Percentiles rank a stretch among this genome's conserved stretches.
phyloP scores from a whole-genome alignment of 1,140 invertebrate genomes.

The Aporrectodea caliginosa region DNA sequence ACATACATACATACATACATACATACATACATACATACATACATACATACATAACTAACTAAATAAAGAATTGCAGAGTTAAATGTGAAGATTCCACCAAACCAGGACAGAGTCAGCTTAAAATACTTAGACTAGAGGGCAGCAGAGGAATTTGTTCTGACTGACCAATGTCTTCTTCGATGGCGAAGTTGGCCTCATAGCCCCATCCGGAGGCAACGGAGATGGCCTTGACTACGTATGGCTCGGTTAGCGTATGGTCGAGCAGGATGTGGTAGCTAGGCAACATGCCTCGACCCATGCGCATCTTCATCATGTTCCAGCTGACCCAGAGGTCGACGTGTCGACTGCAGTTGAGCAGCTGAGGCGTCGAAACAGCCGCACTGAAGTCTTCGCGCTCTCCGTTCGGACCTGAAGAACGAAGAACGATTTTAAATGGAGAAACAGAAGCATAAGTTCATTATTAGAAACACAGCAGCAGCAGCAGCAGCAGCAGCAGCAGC shows the following conservation, averaged over 20 bases:
- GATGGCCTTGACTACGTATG: neutral
- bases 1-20: too few relatives aligned
- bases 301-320: constrained; percentile 4
- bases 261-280: neutral
- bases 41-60: too few relatives aligned
- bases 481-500: too few relatives aligned
- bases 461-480: too few relatives aligned
- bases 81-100: too few relatives aligned
- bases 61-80: too few relatives aligned
- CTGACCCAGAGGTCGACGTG: constrained; percentile 19
- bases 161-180: constrained; percentile 13
- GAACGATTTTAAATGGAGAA: too few relatives aligned
- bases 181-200: neutral
- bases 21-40: too few relatives aligned
- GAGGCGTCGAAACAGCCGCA: neutral
- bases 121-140: too few relatives aligned
- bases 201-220: neutral
- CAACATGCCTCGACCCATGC: constrained; percentile 1
- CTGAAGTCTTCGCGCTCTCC: neutral
- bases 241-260: neutral
- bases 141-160: neutral
- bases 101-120: too few relatives aligned
- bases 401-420: neutral
- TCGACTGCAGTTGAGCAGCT: neutral
- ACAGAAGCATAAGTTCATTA: too few relatives aligned